Evolutionary conservation across 2,888 invertebrate genomes (phyloP), one percentile per base, ranked within the genome.

Genomic region (Lasioglossum vierecki): DNA sequence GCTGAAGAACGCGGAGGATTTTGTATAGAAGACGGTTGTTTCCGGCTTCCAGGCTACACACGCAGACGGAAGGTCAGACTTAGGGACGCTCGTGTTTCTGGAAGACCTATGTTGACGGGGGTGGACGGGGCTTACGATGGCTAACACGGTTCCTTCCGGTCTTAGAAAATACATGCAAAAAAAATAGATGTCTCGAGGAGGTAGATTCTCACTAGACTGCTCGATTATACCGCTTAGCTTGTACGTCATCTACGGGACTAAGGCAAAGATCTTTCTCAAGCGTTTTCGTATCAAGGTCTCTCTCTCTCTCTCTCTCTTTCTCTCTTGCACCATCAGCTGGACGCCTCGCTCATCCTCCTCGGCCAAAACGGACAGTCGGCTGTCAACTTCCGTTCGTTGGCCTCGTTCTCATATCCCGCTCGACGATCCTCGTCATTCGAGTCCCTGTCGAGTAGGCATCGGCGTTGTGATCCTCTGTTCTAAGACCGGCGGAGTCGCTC

Each of bases 161-260:
- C 71, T 80, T 90, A 85, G 75, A 90, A 88, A 79, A 87, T 90
- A 87, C 81, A 80, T 89, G 85, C 76, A 87, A 90, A 90, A 90
- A 44, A 87, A 78, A 90, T 90, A 90, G 90, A 90, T 90, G 80
- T 88, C 76, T 85, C 79, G 22, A 53, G 53, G 90, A 90, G 89
- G 90, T 89, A 89, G 89, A 87, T n/a, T 83, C 89, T 86, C 30
- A 13, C 71, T 26, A 63, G 80, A 53, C 9, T 22, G 53, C 53
- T 53, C 22, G 53, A 53, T 22, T 53, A 39, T 53, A 66, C 71
- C 68, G 18, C 68, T 22, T 53, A 53, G 53, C 53, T 22, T 6
- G 53, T 53, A 53, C 68, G 46, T 60, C 77, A 78, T 76, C 68
- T 41, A 68, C 6, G 39, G 68, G 76, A 68, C 76, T 83, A 90